Conservation (phyloP, 2,888 invertebrate genomes). For the Melinaea menophilus region DNA sequence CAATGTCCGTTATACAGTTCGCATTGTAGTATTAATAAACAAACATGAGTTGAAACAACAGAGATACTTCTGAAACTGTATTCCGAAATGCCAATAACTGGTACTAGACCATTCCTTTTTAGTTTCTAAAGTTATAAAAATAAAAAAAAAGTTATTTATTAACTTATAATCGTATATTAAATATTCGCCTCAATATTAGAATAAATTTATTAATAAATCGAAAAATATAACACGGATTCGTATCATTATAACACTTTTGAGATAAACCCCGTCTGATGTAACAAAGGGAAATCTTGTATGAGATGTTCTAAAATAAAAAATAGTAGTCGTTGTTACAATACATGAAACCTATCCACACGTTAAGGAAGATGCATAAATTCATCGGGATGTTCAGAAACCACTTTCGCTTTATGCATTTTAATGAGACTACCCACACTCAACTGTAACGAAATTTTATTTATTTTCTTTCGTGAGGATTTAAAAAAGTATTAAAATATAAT, state of each 20-base stretch:
- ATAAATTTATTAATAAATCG: too few species aligned
- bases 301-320: neutral
- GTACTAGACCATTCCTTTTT: too few species aligned
- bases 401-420: neutral
- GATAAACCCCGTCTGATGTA: too few species aligned
- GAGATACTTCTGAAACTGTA: neutral
- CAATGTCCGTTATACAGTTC: slow-evolving; percentile 1
- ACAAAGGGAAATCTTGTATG: neutral
- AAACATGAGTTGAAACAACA: neutral
- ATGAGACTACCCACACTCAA: neutral
- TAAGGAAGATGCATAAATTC: neutral
- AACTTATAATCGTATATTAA: too few species aligned
- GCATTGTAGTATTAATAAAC: slow-evolving; percentile 1
- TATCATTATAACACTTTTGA: too few species aligned
- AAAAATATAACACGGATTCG: too few species aligned
- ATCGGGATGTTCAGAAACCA: neutral
- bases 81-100: neutral
- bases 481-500: too few species aligned
- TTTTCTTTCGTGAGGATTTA: neutral
- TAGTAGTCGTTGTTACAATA: neutral
- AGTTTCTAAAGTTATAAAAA: too few species aligned
- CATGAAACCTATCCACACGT: neutral
- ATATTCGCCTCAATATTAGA: too few species aligned
- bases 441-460: neutral
- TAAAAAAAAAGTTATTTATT: too few species aligned